Base-by-base conservation (phyloP, 2,113 vertebrate genomes). In the Carlito syrichta region DNA sequence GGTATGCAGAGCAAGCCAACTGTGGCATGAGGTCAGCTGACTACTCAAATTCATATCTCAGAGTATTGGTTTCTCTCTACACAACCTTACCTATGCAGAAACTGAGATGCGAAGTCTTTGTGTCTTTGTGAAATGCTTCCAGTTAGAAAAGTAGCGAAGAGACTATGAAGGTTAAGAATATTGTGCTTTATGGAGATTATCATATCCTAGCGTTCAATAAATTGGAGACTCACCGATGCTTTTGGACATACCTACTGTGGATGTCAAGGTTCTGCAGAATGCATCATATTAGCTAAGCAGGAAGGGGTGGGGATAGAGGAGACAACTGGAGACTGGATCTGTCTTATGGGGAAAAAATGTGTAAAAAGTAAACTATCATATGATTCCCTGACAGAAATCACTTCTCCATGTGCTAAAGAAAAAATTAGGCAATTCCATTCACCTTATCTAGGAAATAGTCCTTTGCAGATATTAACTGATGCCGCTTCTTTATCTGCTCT, bases 1-100 rank as follows among this genome's bases (percentile, higher is more conserved):
- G n/a, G 30, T 38, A 22, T 10, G 6, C 7, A 23, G 40, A 52
- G 50, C 43, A 40, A 38, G 76, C n/a, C 2, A 2, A 3, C 23
- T 48, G 20, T 66, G 71, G 38, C 17, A 32, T 43, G 17, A 86
- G 32, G 2, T 43, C 9, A 40, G 30, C 7, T 22, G 38, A 43
- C n/a, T 38, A 52, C 9, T 38, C 60, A 0, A 3, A 16, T 8
- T 32, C 1, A 0, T 10, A 32, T 38, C 35, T 32, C n/a, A n/a
- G 8, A 25, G 12, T 84, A 23, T 20, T n/a, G 5, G 3, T n/a
- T 76, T 25, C 16, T 81, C 45, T 40, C 40, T 12, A 23, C 17
- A 50, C 45, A 60, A 2, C 19, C 43, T 58, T 74, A 76, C 54
- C 54, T 40, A 3, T 30, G 38, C 40, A 68, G 50, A 30, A 17